phyloP scores from a whole-genome alignment of 2,888 invertebrate species.

The Lymantria dispar region DNA sequence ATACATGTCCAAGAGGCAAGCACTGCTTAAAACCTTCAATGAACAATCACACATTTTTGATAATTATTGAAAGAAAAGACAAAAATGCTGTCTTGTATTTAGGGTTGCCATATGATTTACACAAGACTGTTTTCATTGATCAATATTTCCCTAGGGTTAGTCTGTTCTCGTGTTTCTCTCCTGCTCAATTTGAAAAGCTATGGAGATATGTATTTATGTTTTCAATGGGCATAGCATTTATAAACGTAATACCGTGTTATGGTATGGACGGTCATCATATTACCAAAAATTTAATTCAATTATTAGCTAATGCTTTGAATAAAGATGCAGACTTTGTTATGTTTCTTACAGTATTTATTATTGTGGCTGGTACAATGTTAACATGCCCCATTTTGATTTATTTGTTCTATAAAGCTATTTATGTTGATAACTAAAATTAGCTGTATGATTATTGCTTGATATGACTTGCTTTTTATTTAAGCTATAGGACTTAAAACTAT shows the following conservation, averaged over 20 bases:
- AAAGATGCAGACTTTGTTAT: conserved; percentile 81
- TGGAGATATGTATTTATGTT: conserved; percentile 92
- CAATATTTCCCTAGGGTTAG: conserved; percentile 88
- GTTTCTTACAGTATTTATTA: conserved; percentile 83
- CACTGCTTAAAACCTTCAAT: conserved; percentile 91
- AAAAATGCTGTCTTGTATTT: conserved; percentile 89
- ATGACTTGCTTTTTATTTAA: too few species aligned
- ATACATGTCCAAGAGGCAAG: conserved; percentile 74
- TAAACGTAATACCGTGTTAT: conserved; percentile 96
- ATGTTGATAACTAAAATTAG: conserved; percentile 39
- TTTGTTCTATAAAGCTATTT: conserved; percentile 67
- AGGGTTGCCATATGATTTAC: conserved; percentile 89
- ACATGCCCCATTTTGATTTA: conserved; percentile 85
- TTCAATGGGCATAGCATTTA: conserved; percentile 93
- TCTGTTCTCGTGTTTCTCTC: conserved; percentile 84
- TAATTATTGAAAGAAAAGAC: conserved; percentile 80
- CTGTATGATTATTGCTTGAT: neutral
- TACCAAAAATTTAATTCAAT: conserved; percentile 85
- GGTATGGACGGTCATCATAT: conserved; percentile 97
- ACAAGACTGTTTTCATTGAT: conserved; percentile 87
- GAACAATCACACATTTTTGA: conserved; percentile 89
- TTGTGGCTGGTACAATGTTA: conserved; percentile 87
- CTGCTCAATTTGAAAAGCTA: conserved; percentile 87
- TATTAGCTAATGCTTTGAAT: conserved; percentile 82
- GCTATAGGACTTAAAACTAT: too few species aligned